These are phyloP conservation scores for Monarcha castaneiventris DNA, from an alignment of 2,113 vertebrate genomes.

Conservation along the genomic window DNA sequence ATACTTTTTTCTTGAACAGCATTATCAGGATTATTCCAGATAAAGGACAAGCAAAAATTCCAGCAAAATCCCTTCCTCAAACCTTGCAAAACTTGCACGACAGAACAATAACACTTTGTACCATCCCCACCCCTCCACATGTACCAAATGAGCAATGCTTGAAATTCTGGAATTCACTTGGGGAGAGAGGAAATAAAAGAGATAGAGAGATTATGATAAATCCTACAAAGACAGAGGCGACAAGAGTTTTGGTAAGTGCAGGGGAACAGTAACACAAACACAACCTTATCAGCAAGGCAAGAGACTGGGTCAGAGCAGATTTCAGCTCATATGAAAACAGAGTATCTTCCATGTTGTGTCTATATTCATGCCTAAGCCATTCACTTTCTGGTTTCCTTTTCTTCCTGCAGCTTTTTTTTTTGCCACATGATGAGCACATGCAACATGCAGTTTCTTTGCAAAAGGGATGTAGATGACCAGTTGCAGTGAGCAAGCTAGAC, in stretches of 20 bases:
- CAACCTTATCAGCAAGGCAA: neutral
- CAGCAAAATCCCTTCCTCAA: neutral
- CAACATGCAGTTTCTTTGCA: neutral
- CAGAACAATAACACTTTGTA: neutral
- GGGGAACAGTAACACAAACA: neutral
- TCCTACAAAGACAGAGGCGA: neutral
- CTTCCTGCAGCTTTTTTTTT: neutral
- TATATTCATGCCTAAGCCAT: neutral
- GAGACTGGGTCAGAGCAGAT: neutral
- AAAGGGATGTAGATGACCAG: neutral
- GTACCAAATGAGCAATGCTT: neutral
- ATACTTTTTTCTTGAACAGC: neutral
- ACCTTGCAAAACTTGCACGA: neutral
- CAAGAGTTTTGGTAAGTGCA: neutral
- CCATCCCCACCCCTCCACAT: neutral
- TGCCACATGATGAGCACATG: fast-evolving
- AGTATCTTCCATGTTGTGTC: neutral
- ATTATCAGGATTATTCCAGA: neutral
- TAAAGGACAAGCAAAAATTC: neutral
- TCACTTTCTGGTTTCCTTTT: neutral
- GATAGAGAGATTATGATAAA: neutral
- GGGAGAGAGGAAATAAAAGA: neutral
- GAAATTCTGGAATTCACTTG: neutral
- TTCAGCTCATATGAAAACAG: neutral
- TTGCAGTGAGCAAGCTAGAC: neutral